Evolutionary conservation across 2,888 invertebrate species (phyloP).

Genomic region (Epicampocera succincta): DNA sequence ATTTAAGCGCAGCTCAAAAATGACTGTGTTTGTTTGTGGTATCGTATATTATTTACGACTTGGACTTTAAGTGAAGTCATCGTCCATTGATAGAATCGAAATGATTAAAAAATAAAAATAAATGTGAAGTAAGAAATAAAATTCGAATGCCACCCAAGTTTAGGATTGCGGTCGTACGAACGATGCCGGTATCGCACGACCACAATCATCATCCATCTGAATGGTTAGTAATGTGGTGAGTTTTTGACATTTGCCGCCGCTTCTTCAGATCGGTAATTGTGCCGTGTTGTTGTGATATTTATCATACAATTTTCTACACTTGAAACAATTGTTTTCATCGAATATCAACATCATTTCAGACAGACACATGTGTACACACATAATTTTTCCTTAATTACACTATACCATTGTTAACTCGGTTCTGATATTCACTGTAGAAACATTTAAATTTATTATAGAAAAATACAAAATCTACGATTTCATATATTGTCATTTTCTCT

Average conservation of each 20-base stretch:
- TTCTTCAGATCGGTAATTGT: slow-evolving; percentile 57
- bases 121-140: slow-evolving; percentile 62
- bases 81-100: slow-evolving; percentile 56
- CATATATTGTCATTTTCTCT: too few relatives aligned
- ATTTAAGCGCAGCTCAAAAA: slow-evolving; percentile 27
- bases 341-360: not conserved
- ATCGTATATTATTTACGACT: slow-evolving; percentile 8
- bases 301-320: slow-evolving; percentile 54
- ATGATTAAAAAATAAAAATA: slow-evolving; percentile 49
- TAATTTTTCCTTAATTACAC: too few relatives aligned
- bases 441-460: too few relatives aligned
- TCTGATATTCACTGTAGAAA: too few relatives aligned
- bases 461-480: too few relatives aligned
- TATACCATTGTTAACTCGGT: too few relatives aligned
- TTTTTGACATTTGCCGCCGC: slow-evolving; percentile 62
- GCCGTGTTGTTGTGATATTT: slow-evolving; percentile 46
- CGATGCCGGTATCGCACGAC: slow-evolving; percentile 28
- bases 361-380: too few relatives aligned
- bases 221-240: slow-evolving; percentile 63
- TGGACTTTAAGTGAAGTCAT: slow-evolving; percentile 40
- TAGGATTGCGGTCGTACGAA: slow-evolving; percentile 51
- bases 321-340: slow-evolving; percentile 30
- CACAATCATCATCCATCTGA: slow-evolving; percentile 44
- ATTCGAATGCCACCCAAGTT: slow-evolving; percentile 70
- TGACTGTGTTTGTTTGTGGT: slow-evolving; percentile 6